Evolutionary conservation across 2,888 invertebrate species (phyloP).

Genomic region (Cantharis flavilabris): DNA sequence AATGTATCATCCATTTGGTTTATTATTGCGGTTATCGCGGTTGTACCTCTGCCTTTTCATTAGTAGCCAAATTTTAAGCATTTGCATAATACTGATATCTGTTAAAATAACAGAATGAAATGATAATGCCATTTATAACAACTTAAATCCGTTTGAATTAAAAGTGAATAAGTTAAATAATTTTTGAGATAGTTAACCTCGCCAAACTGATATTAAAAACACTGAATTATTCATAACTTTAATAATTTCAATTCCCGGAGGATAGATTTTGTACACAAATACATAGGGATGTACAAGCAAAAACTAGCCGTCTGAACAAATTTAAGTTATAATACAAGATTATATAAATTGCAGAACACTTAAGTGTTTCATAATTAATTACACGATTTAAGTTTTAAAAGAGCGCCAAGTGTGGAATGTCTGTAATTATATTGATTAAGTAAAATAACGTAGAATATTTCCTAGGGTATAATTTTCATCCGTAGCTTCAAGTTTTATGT

Average conservation of each 20-base stretch:
- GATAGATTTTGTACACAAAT: neutral
- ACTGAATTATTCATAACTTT: neutral
- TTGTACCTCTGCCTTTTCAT: no score
- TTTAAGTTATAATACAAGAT: neutral
- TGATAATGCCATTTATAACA: no score
- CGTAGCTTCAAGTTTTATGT: neutral
- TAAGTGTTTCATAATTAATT: constrained; percentile 6
- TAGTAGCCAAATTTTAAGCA: no score
- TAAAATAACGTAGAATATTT: neutral
- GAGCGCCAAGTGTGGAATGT: neutral
- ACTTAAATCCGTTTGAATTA: neutral
- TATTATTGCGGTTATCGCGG: no score
- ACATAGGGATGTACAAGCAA: neutral
- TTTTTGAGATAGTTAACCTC: neutral
- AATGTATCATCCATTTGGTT: no score
- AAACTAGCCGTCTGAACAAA: neutral
- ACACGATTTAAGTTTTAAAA: constrained; percentile 1
- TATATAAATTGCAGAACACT: neutral
- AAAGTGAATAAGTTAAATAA: neutral
- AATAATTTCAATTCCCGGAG: neutral
- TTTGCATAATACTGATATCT: no score
- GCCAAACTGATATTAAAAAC: neutral
- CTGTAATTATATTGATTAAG: neutral
- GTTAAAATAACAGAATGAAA: no score
- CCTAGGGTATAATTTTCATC: neutral